Evolutionary conservation across 2,113 vertebrate species (phyloP).

Genomic region (Tachuris rubrigastra): DNA sequence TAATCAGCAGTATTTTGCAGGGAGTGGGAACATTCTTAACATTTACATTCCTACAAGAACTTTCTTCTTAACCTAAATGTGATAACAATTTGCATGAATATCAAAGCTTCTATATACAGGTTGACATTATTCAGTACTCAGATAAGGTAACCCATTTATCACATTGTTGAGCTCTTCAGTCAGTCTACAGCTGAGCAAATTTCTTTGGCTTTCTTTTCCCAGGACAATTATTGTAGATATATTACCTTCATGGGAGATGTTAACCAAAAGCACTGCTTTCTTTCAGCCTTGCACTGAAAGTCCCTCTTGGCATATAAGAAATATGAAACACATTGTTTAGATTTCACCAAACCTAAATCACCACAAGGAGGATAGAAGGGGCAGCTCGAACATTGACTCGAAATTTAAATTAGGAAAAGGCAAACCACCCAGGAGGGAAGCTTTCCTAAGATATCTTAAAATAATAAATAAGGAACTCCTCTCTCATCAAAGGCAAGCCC

Average conservation of each 20-base stretch:
- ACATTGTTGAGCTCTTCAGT: not conserved
- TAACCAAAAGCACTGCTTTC: constrained; percentile 36
- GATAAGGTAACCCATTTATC: constrained; percentile 33
- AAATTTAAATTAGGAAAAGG: not conserved
- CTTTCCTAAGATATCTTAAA: not conserved
- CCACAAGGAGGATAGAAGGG: not conserved
- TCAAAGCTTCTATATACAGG: not conserved
- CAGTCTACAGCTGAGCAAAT: constrained; percentile 16
- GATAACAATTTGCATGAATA: not conserved
- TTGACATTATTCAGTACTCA: not conserved
- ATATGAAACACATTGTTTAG: constrained; percentile 49
- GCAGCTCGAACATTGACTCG: not conserved
- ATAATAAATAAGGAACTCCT: not conserved
- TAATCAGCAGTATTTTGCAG: not conserved
- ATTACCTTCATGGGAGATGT: constrained; percentile 37
- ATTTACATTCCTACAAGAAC: not conserved
- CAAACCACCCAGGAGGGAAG: constrained; percentile 34
- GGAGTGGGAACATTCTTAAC: not conserved
- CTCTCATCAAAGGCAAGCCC: not conserved
- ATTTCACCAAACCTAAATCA: constrained; percentile 50
- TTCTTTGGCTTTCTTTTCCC: constrained; percentile 38
- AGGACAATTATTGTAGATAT: constrained; percentile 35
- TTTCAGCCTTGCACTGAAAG: constrained; percentile 22
- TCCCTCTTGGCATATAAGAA: constrained; percentile 35
- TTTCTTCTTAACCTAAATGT: not conserved